Conservation (phyloP, 1,140 invertebrate genomes). For the Drosophila pseudoananassae region DNA sequence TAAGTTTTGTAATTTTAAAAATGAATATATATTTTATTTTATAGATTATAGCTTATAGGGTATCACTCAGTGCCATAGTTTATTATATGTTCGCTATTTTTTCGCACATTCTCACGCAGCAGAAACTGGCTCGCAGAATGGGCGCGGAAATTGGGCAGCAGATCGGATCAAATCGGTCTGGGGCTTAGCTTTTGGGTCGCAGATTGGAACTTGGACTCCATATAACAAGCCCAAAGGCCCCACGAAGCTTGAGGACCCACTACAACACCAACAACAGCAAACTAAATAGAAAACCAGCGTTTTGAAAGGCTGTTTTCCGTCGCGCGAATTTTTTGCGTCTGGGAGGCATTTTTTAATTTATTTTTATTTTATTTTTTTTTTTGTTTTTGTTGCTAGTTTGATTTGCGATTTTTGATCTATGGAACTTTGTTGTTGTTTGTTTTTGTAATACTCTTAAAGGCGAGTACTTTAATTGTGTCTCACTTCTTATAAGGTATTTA, state of each 20-base stretch:
- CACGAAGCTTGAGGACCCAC: slow-evolving; percentile 14
- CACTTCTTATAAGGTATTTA: background rate
- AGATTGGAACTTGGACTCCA: slow-evolving; percentile 6
- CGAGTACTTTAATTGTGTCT: background rate
- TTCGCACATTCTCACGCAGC: slow-evolving; percentile 1
- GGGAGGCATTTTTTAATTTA: background rate
- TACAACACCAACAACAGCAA: background rate
- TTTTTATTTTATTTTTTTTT: background rate
- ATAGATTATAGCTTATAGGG: background rate
- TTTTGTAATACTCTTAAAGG: background rate
- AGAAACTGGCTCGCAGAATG: slow-evolving; percentile 27
- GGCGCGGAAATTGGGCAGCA: slow-evolving; percentile 72
- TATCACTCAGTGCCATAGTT: background rate
- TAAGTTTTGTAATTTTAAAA: too few species aligned
- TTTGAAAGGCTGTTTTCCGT: slow-evolving; percentile 37
- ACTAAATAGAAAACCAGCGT: slow-evolving; percentile 3
- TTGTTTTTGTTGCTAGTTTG: slow-evolving; percentile 23
- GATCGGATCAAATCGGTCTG: slow-evolving; percentile 21
- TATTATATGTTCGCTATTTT: background rate
- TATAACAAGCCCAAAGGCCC: background rate
- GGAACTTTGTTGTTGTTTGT: slow-evolving; percentile 21
- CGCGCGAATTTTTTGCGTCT: slow-evolving; percentile 9
- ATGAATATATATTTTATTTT: background rate
- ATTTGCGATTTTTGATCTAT: slow-evolving; percentile 45
- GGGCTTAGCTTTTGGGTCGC: background rate